Evolutionary conservation across 2,888 invertebrate genomes (phyloP), one percentile per base, ranked within the genome.

Genomic region (Cotesia congregata): DNA sequence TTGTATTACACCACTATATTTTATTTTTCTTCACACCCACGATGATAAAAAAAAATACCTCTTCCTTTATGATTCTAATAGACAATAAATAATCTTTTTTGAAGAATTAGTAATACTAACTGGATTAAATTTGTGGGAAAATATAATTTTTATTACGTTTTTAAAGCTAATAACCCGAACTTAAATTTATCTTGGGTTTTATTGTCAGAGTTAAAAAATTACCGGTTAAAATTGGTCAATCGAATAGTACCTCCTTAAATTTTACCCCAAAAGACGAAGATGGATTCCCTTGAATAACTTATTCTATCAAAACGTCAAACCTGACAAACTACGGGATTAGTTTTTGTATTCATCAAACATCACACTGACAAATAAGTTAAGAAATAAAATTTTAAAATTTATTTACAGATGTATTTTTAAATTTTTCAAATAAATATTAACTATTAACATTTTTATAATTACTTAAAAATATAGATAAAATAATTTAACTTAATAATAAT

Each of bases 321-420:
- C 83, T 87, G 86, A 88, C 85, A 85, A 86, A 87, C 86, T 83
- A 80, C 74, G 39, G 83, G 83, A 85, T 86, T 86, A 86, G 67
- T 15, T 61, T 76, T 69, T 67, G 67, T 64, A 70, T 69, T 65
- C 62, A 40, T 30, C 6, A 20, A 41, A 30, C 60, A 30, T 61
- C 15, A 68, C 2, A 30, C 30, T 30, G 30, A 30, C 30, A 30
- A 30, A 30, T 30, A 30, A 30, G 30, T 30, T 50, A 50, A 12
- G 17, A 62, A 62, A 20, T 62, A 62, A 62, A 62, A 62, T 15
- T 62, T 1, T n/a, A 62, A 5, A 65, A 12, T 62, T 50, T 50
- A 50, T 50, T 50, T 50, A 50, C 50, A 50, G 7, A 12, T 50
- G 12, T 50, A 12, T 50, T 7, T 12, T 12, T 50, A 7, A 50